Conservation (phyloP, 2,888 invertebrate genomes). For the Eupithecia dodoneata region DNA sequence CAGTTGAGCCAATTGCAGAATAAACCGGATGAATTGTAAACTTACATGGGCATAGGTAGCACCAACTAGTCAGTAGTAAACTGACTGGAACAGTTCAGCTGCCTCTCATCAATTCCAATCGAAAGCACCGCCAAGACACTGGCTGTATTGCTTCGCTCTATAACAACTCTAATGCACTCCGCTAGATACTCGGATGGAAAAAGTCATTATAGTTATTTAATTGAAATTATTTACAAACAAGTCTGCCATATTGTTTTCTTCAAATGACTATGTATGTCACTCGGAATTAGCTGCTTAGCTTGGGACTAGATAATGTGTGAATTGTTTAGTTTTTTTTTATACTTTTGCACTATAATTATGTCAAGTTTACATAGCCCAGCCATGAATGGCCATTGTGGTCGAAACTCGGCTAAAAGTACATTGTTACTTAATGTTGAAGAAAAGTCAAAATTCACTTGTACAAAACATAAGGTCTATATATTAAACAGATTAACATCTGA, state of each 20-base stretch:
- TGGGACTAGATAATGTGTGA: too few species aligned
- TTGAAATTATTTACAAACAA: neutral
- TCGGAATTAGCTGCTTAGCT: neutral
- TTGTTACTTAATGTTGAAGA: neutral
- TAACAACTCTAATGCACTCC: neutral
- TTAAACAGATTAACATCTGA: slow-evolving; percentile 10
- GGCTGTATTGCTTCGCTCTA: too few species aligned
- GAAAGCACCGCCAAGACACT: too few species aligned
- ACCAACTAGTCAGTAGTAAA: neutral
- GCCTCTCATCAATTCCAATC: too few species aligned
- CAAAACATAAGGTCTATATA: neutral
- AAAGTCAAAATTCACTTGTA: neutral
- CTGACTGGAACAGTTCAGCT: too few species aligned
- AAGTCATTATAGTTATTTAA: neutral
- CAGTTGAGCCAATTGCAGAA: neutral
- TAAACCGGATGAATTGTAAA: neutral
- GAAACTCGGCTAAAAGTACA: too few species aligned
- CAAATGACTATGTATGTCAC: neutral
- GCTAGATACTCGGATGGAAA: neutral
- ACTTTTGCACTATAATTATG: too few species aligned
- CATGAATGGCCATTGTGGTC: too few species aligned
- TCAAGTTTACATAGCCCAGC: too few species aligned
- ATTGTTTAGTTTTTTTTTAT: too few species aligned
- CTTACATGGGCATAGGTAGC: too few species aligned
- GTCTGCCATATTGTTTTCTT: too few species aligned